Evolutionary conservation across 2,888 invertebrate genomes (phyloP), one percentile per base, ranked within the genome.

Genomic region (Philereme vetulata): DNA sequence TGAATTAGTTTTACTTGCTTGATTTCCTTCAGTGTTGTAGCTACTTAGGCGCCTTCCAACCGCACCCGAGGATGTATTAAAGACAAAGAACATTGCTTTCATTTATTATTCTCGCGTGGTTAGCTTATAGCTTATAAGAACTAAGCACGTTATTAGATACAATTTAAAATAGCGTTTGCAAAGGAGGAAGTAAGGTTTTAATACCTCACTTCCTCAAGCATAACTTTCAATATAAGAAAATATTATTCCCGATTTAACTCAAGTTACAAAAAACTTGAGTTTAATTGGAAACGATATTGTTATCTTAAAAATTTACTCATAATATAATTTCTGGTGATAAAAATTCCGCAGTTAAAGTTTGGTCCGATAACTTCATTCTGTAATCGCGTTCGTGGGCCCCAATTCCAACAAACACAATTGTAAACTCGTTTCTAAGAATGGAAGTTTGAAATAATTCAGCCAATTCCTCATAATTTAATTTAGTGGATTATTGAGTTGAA

Each of bases 391-490:
- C 48, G 56, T 50, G 48, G 49, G 43, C 47, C 54, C 46, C 48
- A 46, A 61, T 58, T 46, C 57, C 38, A 21, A 53, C 56, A 59
- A 61, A 58, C 51, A 59, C 51, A 54, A 60, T 61, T 58, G 42
- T 47, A 51, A 54, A 53, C 47, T 52, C 51, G 51, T 53, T 50
- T 56, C 32, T 43, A 51, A 58, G 36, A 64, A 64, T 71, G 52
- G 57, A 53, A 61, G 56, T 67, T 61, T 52, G 54, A 58, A 67
- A 71, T 72, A 66, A 72, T 76, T 72, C 72, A 63, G 62, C 60
- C 69, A 69, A 74, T 72, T 70, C 62, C 57, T 21, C 52, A 65
- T 67, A 68, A 72, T 72, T 69, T 64, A 69, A 73, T 74, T 77
- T 72, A 55, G 66, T 62, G 61, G 75, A 75, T 75, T 67, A 68